phyloP scores from a whole-genome alignment of 2,113 vertebrate genomes.

The Artemisiospiza belli region DNA sequence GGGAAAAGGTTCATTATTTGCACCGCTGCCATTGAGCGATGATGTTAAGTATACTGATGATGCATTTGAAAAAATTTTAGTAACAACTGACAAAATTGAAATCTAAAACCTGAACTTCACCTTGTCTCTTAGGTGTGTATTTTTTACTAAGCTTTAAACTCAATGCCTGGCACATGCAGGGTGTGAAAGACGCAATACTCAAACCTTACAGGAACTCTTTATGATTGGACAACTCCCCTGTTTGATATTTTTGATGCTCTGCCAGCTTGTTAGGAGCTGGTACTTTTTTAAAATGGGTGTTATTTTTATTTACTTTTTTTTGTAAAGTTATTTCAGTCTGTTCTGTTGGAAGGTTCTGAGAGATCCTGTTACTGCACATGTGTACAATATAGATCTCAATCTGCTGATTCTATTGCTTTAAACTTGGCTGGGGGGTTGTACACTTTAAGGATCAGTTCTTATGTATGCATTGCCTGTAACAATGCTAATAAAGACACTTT shows the following conservation, averaged over 20 bases:
- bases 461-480: slow-evolving; percentile 78
- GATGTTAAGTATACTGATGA: slow-evolving; percentile 11
- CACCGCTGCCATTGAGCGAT: not conserved
- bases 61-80: slow-evolving; percentile 10
- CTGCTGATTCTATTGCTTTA: slow-evolving; percentile 69
- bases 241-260: slow-evolving; percentile 52
- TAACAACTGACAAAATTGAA: slow-evolving; percentile 55
- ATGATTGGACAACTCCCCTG: slow-evolving; percentile 46
- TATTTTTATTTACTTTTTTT: slow-evolving; percentile 74
- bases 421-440: slow-evolving; percentile 74
- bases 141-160: slow-evolving; percentile 70
- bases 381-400: slow-evolving; percentile 70
- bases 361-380: slow-evolving; percentile 71
- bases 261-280: slow-evolving; percentile 60
- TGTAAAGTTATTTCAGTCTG: slow-evolving; percentile 72
- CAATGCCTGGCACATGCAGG: slow-evolving; percentile 41
- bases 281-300: slow-evolving; percentile 76
- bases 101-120: slow-evolving; percentile 31
- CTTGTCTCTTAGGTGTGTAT: slow-evolving; percentile 44
- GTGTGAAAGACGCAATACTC: slow-evolving; percentile 54
- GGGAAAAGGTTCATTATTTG: slow-evolving; percentile 62
- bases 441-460: slow-evolving; percentile 72
- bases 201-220: slow-evolving; percentile 50
- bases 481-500: slow-evolving; percentile 83
- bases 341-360: slow-evolving; percentile 71